Evolutionary conservation across 2,113 vertebrate genomes (phyloP).

Genomic region (Peromyscus californicus): DNA sequence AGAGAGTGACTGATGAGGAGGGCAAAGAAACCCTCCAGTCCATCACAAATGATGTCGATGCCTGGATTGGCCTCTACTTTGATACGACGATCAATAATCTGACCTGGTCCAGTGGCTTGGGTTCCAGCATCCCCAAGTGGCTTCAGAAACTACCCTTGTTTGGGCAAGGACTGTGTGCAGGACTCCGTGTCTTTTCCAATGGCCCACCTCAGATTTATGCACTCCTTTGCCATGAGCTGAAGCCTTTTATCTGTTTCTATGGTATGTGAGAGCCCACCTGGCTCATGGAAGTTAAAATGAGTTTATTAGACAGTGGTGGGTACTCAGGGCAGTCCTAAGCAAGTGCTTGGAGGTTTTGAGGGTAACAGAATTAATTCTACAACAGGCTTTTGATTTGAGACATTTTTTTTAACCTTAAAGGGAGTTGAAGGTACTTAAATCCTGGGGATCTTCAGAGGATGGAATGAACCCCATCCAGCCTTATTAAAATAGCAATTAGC

Average conservation of each 20-base stretch:
- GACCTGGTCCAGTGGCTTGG: constrained; percentile 69
- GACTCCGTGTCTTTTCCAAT: neutral
- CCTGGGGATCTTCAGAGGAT: neutral
- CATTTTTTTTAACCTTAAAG: neutral
- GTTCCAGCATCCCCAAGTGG: constrained; percentile 29
- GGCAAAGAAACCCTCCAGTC: neutral
- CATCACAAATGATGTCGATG: neutral
- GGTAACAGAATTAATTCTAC: neutral
- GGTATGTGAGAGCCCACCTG: neutral
- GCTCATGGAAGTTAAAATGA: neutral
- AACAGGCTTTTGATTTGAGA: neutral
- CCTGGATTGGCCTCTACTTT: constrained; percentile 82
- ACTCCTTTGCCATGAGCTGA: neutral
- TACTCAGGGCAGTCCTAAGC: neutral
- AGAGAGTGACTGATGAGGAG: rapidly evolving
- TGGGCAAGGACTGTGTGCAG: constrained; percentile 33
- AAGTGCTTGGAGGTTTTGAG: neutral
- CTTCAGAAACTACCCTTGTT: neutral
- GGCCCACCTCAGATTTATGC: neutral
- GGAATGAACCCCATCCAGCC: neutral
- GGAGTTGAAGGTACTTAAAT: neutral
- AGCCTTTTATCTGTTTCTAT: constrained; percentile 75
- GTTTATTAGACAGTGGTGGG: neutral
- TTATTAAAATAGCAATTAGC: neutral
- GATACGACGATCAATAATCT: rapidly evolving